These are phyloP conservation scores for Archegozetes longisetosus DNA, from an alignment of 1,140 invertebrate genomes.

Conservation along the genomic window DNA sequence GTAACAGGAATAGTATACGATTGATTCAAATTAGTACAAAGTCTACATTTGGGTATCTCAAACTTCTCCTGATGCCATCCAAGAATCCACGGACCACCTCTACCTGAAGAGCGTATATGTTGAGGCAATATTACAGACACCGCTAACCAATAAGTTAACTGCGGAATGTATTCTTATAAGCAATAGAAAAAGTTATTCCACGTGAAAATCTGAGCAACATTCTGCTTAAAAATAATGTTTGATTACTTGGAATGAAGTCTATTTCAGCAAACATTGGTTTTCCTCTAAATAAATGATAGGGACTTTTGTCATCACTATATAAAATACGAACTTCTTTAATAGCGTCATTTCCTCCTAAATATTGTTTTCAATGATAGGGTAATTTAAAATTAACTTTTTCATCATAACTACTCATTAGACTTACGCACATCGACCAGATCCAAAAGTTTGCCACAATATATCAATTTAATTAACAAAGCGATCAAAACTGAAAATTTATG, in stretches of 20 bases:
- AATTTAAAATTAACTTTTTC: background rate
- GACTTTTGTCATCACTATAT: background rate
- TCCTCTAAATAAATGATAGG: background rate
- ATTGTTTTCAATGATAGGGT: background rate
- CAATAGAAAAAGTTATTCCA: too few relatives aligned
- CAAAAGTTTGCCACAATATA: background rate
- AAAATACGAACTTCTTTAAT: slow-evolving; percentile 7
- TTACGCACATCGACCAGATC: background rate
- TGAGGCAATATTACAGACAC: slow-evolving; percentile 3
- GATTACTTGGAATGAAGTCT: slow-evolving; percentile 4
- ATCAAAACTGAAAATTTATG: background rate
- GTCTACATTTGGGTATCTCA: background rate
- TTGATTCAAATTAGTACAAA: slow-evolving; percentile 6
- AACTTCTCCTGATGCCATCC: slow-evolving; percentile 4
- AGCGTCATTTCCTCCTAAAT: slow-evolving; percentile 3
- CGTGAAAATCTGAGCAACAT: too few relatives aligned
- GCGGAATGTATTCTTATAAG: background rate
- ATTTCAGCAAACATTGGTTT: slow-evolving; percentile 3
- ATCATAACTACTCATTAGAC: background rate
- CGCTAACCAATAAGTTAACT: background rate
- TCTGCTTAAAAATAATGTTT: background rate
- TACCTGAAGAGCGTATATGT: slow-evolving; percentile 2
- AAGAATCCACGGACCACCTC: slow-evolving; percentile 6
- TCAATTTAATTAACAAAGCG: background rate
- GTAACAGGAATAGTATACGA: slow-evolving; percentile 12